Evolutionary conservation across 2,113 vertebrate genomes (phyloP), one percentile per base, ranked within the genome.

Genomic region (Microcebus griseorufus): DNA sequence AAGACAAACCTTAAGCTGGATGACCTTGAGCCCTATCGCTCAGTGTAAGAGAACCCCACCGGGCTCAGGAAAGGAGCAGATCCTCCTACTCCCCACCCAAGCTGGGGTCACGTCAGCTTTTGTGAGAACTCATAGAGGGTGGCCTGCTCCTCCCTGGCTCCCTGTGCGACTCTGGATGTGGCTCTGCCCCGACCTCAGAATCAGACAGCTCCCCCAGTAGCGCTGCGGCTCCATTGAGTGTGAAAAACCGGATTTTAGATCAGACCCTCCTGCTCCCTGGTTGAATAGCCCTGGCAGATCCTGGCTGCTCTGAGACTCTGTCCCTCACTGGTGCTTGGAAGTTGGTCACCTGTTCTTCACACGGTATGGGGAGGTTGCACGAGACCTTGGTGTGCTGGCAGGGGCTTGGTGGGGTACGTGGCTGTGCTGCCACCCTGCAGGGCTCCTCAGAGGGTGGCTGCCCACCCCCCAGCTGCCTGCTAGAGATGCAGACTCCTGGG

Each of bases 141-240:
- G 23, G 39, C 11, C 72, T 2, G 22, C 14, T 48, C 51, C 39
- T n/a, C 2, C 11, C 60, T 2, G 0, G 42, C 0, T 0, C 25
- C 27, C 39, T 34, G 34, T 64, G 16, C 22, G n/a, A 80, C 64
- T 39, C 55, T 27, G n/a, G 13, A 42, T 32, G 17, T 67, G 23
- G 25, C 45, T 25, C 16, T 48, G 45, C 13, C 53, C 34, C 3
- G n/a, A 94, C 39, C 0, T 2, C 17, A 5, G 60, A 2, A 39
- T 82, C 51, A n/a, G 60, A 48, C 5, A 37, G 37, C 9, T 13
- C 32, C 17, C 25, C 42, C 69, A 32, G 18, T 4, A 75, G 10
- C 55, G 51, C 11, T 9, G 20, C 10, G 29, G n/a, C 67, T 80
- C 39, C 67, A 16, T 64, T 48, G 17, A 60, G 39, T 22, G 34